Evolutionary conservation across 2,797 vertebrate species (phyloP), one percentile per base, ranked within the genome.

Genomic region (Setipinna tenuifilis): DNA sequence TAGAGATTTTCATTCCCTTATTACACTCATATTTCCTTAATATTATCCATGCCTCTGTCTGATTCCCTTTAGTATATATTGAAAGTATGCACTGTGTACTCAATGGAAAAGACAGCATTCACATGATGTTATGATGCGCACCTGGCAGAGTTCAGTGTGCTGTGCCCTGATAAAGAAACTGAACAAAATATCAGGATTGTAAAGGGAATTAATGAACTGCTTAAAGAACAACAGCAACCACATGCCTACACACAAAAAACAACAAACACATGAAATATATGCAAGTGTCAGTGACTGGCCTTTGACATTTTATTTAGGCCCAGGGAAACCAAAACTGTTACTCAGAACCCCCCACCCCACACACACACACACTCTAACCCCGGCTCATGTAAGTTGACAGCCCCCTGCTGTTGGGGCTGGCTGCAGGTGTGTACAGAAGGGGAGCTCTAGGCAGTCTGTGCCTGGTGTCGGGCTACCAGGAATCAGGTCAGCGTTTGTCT

Each of bases 381-480:
- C 3, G 6, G 2, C 61, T 23, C 23, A 78, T 78, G 71, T 21
- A 35, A 78, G 35, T 25, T 4, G 65, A 71, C 65, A 35, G 28
- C 25, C 12, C 65, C 12, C 25, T 71, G 14, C 62, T 6, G 35
- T 21, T 35, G 35, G 71, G 16, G 31, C 16, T 41, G 71, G 35
- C 71, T 78, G 31, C 71, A 78, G 71, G 71, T 78, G 71, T 44
- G 19, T 44, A 16, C 71, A 78, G 71, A 44, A 31, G 35, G 71
- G 71, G 17, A 21, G 16, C 71, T 78, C 71, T 78, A 17, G 71
- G 35, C 71, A 78, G 35, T 19, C 6, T 10, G 17, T 44, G 35
- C 17, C 71, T 7, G 35, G 6, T 31, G 0, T 21, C 17, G 9
- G 71, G 71, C 71, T 78, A 44, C 71, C 71, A 78, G 35, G 71